These are phyloP conservation scores for Lycaena phlaeas DNA, from an alignment of 2,888 invertebrate species.

Conservation along the genomic window DNA sequence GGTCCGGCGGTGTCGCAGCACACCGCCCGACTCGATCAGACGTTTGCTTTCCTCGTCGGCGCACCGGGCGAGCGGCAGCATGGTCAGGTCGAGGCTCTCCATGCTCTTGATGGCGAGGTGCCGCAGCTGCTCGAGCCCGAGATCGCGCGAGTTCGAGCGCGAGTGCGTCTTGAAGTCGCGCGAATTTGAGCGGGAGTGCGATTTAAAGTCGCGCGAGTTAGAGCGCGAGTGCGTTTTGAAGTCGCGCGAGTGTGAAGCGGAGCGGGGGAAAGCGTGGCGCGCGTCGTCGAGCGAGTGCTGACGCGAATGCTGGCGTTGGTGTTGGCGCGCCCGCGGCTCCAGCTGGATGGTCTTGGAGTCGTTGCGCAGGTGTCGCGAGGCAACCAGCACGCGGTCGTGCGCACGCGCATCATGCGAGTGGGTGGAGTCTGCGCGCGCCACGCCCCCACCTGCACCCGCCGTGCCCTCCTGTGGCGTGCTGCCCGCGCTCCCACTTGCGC, in stretches of 20 bases:
- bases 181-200: constrained; percentile 37
- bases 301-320: constrained; percentile 31
- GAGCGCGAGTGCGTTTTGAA: constrained; percentile 28
- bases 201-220: constrained; percentile 26
- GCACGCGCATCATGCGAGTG: constrained; percentile 47
- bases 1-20: constrained; percentile 73
- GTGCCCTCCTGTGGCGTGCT: constrained; percentile 46
- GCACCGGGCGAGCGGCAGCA: constrained; percentile 46
- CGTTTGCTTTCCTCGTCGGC: constrained; percentile 63
- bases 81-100: constrained; percentile 57
- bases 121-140: constrained; percentile 58
- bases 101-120: constrained; percentile 61
- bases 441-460: constrained; percentile 18
- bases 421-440: constrained; percentile 51
- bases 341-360: constrained; percentile 77
- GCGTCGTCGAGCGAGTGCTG: constrained; percentile 32
- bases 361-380: constrained; percentile 72
- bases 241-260: constrained; percentile 26
- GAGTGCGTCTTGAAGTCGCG: constrained; percentile 56
- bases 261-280: constrained; percentile 30
- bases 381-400: constrained; percentile 54
- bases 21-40: constrained; percentile 50
- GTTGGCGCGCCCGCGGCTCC: constrained; percentile 69
- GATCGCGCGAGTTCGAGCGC: constrained; percentile 65
- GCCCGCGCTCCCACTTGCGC: constrained; percentile 53